Evolutionary conservation across 1,140 invertebrate genomes (phyloP), one percentile per base, ranked within the genome.

Genomic region (Apis cerana): DNA sequence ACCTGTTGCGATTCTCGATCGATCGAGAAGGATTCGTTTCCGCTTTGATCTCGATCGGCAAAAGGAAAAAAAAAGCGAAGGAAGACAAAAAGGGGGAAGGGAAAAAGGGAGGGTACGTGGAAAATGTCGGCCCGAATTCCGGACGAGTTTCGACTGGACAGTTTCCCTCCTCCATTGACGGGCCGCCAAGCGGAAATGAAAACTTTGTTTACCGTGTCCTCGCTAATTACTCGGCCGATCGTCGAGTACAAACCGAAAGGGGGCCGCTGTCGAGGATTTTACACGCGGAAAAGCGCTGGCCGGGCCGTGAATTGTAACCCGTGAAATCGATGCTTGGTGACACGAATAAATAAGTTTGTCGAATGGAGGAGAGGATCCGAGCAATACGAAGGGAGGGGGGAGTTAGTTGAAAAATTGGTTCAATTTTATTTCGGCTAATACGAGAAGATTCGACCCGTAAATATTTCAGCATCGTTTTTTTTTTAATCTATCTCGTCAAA

Each of bases 1-100:
- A 82, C 72, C 80, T 82, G 80, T 82, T 82, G 72, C 72, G 56
- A 81, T 65, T 2, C 1, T 33, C 33, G 52, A 75, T 67, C 68
- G 23, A 12, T 19, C 71, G 13, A 17, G 17, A 1, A 5, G n/a
- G 10, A 11, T 33, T 33, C 4, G 1, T 33, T 33, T 33, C 4
- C 33, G 33, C 33, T 43, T 43, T 43, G 33, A 43, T 43, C 33
- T 43, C 33, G 33, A 33, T 33, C 33, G 33, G 33, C 33, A 33
- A 43, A 23, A 56, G 7, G 7, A 17, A 56, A 7, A 62, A 13
- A 58, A 19, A 21, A 19, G 19, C 3, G 3, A 33, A 33, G 54
- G 12, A 13, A 23, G n/a, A 15, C 23, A 48, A 72, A 21, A 23
- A 0, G 2, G 33, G 27, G 21, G 43, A n/a, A 33, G 61, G 13